Conservation (phyloP, 2,888 invertebrate genomes). For the Trichopoda pennipes region DNA sequence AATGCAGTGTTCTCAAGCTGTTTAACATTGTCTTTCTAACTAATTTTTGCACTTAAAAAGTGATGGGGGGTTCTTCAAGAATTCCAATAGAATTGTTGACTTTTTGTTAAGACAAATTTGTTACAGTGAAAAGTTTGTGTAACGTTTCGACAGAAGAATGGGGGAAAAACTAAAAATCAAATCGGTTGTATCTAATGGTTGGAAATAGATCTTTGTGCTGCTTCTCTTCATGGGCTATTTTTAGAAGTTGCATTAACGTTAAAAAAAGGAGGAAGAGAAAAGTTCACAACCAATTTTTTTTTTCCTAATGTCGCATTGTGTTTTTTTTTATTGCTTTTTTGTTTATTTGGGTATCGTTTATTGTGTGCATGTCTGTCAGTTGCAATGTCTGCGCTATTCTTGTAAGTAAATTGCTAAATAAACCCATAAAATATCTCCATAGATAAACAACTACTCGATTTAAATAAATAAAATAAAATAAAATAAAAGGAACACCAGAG, state of each 20-base stretch:
- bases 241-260: slow-evolving; percentile 47
- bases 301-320: slow-evolving; percentile 12
- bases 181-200: slow-evolving; percentile 27
- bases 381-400: slow-evolving; percentile 71
- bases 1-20: not conserved
- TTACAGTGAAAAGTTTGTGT: not conserved
- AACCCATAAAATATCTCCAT: slow-evolving; percentile 36
- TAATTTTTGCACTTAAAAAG: slow-evolving; percentile 11
- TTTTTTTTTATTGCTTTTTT: not conserved
- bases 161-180: slow-evolving; percentile 22
- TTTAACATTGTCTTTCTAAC: slow-evolving; percentile 3
- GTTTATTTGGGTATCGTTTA: slow-evolving; percentile 37
- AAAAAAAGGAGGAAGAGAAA: slow-evolving; percentile 22
- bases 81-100: slow-evolving; percentile 31
- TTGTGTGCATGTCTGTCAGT: slow-evolving; percentile 68
- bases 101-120: slow-evolving; percentile 4
- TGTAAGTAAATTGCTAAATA: slow-evolving; percentile 65
- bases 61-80: slow-evolving; percentile 27
- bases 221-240: slow-evolving; percentile 22
- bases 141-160: not conserved
- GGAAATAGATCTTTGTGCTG: not conserved
- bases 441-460: slow-evolving; percentile 25
- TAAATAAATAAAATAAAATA: slow-evolving; percentile 14
- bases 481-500: not conserved
- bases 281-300: slow-evolving; percentile 13